Percentiles rank a stretch among this genome's conserved stretches.
Evolutionary conservation across 2,797 vertebrate species (phyloP).

Genomic region (Pseudotriccus pelzelni): DNA sequence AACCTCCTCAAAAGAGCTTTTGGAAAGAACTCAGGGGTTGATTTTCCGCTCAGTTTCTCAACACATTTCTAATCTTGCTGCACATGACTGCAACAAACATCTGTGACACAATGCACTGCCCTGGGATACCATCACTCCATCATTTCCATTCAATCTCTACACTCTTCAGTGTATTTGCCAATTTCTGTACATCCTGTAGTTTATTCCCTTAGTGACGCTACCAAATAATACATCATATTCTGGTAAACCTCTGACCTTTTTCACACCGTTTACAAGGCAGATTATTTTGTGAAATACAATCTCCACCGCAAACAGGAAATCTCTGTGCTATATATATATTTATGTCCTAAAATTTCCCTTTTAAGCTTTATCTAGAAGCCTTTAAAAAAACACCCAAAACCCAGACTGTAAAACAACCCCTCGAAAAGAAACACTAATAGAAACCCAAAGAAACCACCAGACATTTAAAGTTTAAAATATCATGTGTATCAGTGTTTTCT

Average conservation of each 20-base stretch:
- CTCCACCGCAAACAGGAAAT: neutral
- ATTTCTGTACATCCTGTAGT: neutral
- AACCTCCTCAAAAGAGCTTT: neutral
- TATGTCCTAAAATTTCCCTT: neutral
- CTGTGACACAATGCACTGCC: neutral
- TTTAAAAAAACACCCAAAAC: neutral
- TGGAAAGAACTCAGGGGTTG: neutral
- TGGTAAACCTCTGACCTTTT: neutral
- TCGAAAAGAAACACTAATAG: neutral
- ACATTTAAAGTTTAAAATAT: neutral
- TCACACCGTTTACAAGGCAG: neutral
- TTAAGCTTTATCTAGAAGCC: neutral
- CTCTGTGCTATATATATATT: neutral
- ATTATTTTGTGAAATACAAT: neutral
- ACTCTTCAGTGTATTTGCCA: neutral
- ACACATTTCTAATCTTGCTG: neutral
- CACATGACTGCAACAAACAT: fast-evolving
- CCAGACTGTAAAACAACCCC: neutral
- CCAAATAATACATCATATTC: neutral
- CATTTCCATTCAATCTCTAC: neutral
- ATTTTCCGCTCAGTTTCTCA: neutral
- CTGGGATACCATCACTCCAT: neutral
- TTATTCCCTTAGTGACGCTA: neutral
- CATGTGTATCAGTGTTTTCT: too few relatives aligned
- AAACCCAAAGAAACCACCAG: neutral